Evolutionary conservation across 2,113 vertebrate species (phyloP), one percentile per base, ranked within the genome.

Genomic region (Apistogramma diplotaenia): DNA sequence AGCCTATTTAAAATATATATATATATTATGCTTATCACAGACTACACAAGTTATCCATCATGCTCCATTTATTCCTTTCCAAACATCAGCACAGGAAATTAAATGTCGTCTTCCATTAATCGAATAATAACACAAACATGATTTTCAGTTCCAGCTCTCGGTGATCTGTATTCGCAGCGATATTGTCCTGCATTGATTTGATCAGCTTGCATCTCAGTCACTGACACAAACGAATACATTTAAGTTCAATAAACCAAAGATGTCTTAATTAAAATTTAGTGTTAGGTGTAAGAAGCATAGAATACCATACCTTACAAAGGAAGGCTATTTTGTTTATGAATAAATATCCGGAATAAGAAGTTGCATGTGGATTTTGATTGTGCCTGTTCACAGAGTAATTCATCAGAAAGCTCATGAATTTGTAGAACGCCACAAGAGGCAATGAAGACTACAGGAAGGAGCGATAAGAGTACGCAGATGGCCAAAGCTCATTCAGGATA

Each of bases 401-500:
- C 13, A 0, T 43, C 6, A 74, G 51, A 8, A 31, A 85, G 78
- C 72, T 29, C 53, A 21, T 25, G 87, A 89, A 46, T 91, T 91
- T 89, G 81, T 91, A 94, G 58, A 96, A 56, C 0, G 96, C 95
- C n/a, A 92, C 91, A 1, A 76, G 58, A 1, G 96, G 96, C n/a
- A 57, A 97, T 79, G 3, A 92, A 93, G 15, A 95, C 1, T 0
- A 92, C 62, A 0, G 96, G 96, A 51, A 96, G 9, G 43, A 81
- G 19, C 16, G 92, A 90, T 75, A 97, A 35, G 16, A 96, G 71
- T 21, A 88, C 76, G 12, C 96, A 96, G 65, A 91, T 76, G n/a
- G 53, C 74, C 55, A 60, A 90, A 62, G 96, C 95, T 96, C 96
- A 97, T 15, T 53, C 59, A 0, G 96, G 95, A 74, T 96, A 97